Conservation (phyloP, 2,797 vertebrate species). For the Periparus ater region DNA sequence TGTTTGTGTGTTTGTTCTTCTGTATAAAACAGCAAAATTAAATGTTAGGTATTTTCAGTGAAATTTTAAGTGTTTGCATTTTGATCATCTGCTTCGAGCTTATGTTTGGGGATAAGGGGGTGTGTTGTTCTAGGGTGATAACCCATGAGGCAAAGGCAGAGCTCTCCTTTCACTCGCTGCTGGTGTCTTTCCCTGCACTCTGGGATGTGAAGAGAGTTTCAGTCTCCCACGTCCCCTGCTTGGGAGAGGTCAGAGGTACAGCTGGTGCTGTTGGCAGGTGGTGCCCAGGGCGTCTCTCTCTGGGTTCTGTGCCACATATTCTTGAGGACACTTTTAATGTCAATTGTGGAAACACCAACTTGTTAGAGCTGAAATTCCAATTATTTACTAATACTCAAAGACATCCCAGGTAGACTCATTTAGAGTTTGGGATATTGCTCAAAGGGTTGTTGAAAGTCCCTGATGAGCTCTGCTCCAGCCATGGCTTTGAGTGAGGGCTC, state of each 20-base stretch:
- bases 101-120: neutral
- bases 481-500: accelerated
- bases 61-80: neutral
- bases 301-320: accelerated
- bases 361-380: neutral
- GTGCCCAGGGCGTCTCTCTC: neutral
- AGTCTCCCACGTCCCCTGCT: neutral
- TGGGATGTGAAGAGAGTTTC: neutral
- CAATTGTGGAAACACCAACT: neutral
- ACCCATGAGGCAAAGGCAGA: neutral
- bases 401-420: neutral
- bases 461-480: neutral
- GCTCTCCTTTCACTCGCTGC: neutral
- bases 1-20: neutral
- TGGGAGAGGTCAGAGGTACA: neutral
- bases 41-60: neutral
- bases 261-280: neutral
- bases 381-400: neutral
- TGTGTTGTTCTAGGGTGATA: neutral
- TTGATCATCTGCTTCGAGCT: neutral
- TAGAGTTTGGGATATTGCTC: neutral
- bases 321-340: neutral
- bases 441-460: neutral
- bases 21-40: neutral
- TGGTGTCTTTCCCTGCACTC: neutral